Evolutionary conservation across 1,140 invertebrate species (phyloP).

Genomic region (Ptiloglossa arizonensis): DNA sequence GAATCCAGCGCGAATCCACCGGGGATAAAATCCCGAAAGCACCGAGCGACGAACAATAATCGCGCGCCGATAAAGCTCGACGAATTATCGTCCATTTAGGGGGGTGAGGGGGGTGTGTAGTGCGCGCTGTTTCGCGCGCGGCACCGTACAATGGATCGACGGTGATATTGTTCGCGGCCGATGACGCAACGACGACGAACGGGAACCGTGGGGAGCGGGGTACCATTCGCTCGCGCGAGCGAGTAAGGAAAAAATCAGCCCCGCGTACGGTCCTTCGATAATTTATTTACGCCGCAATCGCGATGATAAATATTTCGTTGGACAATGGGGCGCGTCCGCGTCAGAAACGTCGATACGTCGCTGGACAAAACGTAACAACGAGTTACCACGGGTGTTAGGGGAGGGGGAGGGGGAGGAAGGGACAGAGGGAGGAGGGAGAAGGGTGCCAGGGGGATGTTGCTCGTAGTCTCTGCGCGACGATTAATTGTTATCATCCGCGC

Average conservation of each 20-base stretch:
- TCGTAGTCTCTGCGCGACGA: conserved; percentile 27
- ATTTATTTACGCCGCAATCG: conserved; percentile 39
- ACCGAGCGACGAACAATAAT: too few relatives aligned
- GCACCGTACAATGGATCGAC: too few relatives aligned
- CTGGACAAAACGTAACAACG: conserved; percentile 28
- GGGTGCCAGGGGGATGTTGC: too few relatives aligned
- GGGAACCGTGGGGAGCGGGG: background rate
- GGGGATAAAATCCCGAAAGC: too few relatives aligned
- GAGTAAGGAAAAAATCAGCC: background rate
- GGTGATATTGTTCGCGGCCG: background rate
- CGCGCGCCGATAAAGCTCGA: too few relatives aligned
- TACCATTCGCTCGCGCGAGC: background rate
- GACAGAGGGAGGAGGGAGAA: too few relatives aligned
- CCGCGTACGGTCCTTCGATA: background rate
- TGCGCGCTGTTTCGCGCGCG: too few relatives aligned
- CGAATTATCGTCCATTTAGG: background rate
- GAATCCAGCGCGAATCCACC: too few relatives aligned
- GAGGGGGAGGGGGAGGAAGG: too few relatives aligned
- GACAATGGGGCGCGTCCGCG: conserved; percentile 27
- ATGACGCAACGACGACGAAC: background rate
- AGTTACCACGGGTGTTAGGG: too few relatives aligned
- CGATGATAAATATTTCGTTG: conserved; percentile 40
- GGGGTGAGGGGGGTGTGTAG: too few relatives aligned
- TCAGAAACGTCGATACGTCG: conserved; percentile 43
- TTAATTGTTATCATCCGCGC: conserved; percentile 45